A percentile compares a stretch with the other conserved stretches of the same genome.
phyloP scores from a whole-genome alignment of 2,113 vertebrate genomes.

The Cichladusa arquata region DNA sequence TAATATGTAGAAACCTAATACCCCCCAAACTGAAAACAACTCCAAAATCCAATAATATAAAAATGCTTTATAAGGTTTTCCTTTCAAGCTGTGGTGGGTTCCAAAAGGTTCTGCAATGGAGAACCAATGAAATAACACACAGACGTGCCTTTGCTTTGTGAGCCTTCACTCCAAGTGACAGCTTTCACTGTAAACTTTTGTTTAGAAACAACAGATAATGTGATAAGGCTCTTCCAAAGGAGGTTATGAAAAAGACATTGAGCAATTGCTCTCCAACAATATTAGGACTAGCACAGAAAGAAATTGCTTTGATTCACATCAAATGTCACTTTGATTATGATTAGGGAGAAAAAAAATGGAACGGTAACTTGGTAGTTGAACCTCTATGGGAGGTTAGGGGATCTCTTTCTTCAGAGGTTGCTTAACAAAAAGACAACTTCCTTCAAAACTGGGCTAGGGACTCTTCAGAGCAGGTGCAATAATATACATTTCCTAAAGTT shows the following conservation, averaged over 20 bases:
- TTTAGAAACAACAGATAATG: conserved; percentile 48
- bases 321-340: not conserved
- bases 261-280: conserved; percentile 24
- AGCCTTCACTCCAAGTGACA: conserved; percentile 6
- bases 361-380: not conserved
- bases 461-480: not conserved
- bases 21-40: conserved; percentile 53
- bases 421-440: not conserved
- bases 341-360: not conserved
- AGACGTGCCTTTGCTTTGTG: not conserved
- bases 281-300: not conserved
- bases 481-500: not conserved
- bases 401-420: not conserved
- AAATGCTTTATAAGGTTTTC: conserved; percentile 49
- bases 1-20: conserved; percentile 57
- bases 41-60: conserved; percentile 57
- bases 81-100: not conserved
- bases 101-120: conserved; percentile 34
- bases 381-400: not conserved
- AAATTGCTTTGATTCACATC: not conserved
- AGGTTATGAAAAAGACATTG: conserved; percentile 33
- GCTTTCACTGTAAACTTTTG: conserved; percentile 36
- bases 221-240: conserved; percentile 38
- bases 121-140: not conserved
- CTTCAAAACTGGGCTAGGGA: not conserved